Conservation (phyloP, 1,140 invertebrate genomes). For the Diabrotica virgifera region DNA sequence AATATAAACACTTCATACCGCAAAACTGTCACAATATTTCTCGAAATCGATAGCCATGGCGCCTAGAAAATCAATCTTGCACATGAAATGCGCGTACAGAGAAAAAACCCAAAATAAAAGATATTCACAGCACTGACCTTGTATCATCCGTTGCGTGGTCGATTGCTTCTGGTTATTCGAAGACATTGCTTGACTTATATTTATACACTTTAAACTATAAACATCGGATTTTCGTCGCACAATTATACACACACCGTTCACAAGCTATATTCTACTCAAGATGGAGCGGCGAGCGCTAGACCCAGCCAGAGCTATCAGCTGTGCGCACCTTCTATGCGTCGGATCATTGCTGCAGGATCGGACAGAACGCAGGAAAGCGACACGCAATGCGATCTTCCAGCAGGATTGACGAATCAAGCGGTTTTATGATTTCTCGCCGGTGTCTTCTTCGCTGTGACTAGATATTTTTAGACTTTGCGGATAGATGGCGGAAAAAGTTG, state of each 20-base stretch:
- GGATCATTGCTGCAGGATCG: constrained; percentile 38
- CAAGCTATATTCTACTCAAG: constrained; percentile 51
- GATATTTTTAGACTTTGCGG: too few relatives aligned
- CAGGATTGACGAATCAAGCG: neutral
- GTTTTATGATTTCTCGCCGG: too few relatives aligned
- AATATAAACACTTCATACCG: constrained; percentile 19
- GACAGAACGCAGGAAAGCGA: constrained; percentile 3
- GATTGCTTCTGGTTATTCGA: constrained; percentile 50
- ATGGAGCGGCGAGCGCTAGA: constrained; percentile 48
- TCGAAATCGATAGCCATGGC: constrained; percentile 51
- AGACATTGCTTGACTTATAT: constrained; percentile 49
- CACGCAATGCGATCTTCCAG: constrained; percentile 4
- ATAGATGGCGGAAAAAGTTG: too few relatives aligned
- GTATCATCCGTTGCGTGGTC: constrained; percentile 51
- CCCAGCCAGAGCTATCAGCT: constrained; percentile 47
- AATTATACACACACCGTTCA: constrained; percentile 48
- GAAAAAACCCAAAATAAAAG: constrained; percentile 16
- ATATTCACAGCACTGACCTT: constrained; percentile 45
- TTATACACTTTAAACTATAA: constrained; percentile 49
- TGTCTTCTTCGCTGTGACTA: too few relatives aligned
- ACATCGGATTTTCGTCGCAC: constrained; percentile 48
- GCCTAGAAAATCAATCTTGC: constrained; percentile 50
- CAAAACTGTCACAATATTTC: constrained; percentile 35
- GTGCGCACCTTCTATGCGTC: constrained; percentile 42
- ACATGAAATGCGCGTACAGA: constrained; percentile 42